Evolutionary conservation across 1,140 invertebrate genomes (phyloP), one percentile per base, ranked within the genome.

Genomic region (Agrypnia vestita): DNA sequence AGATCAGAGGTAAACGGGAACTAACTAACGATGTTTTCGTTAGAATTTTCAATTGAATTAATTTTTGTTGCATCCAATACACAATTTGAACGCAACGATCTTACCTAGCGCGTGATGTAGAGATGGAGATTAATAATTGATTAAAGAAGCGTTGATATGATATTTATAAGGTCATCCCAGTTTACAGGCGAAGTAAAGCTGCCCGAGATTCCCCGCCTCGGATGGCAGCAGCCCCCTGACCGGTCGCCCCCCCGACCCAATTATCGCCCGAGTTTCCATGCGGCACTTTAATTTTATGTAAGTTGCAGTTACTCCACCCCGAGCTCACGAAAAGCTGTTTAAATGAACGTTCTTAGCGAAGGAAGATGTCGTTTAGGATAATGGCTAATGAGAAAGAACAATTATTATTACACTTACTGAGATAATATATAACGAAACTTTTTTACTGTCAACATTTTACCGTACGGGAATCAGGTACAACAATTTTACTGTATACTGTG

Each of bases 261-360:
- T 62, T 62, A 62, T 62, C 61, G 25, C 61, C 25, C n/a, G 19
- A 43, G 25, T 43, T 62, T 43, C 25, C 25, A 62, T 62, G 61
- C 61, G 61, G 61, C 25, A 25, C 61, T 62, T 25, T 25, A 35
- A 62, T 62, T 62, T 62, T 62, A 62, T 62, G 61, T 11, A 62
- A 62, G 25, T 25, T 62, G 61, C 61, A 62, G 19, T 62, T 62
- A 62, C 35, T 62, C 25, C 35, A 62, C 19, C 19, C 61, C 35
- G 13, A 62, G 55, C 55, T 59, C 17, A 21, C 17, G 55, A 21
- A 59, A 59, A 59, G 61, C 61, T 62, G 61, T 62, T 62, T 62
- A 13, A 62, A 13, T 13, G 61, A 15, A 21, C 19, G 19, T 62
- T 43, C 13, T n/a, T 1, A 43, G 13, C 21, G 8, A 59, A 62